Evolutionary conservation across 2,113 vertebrate species (phyloP).

Genomic region (Castor canadensis): DNA sequence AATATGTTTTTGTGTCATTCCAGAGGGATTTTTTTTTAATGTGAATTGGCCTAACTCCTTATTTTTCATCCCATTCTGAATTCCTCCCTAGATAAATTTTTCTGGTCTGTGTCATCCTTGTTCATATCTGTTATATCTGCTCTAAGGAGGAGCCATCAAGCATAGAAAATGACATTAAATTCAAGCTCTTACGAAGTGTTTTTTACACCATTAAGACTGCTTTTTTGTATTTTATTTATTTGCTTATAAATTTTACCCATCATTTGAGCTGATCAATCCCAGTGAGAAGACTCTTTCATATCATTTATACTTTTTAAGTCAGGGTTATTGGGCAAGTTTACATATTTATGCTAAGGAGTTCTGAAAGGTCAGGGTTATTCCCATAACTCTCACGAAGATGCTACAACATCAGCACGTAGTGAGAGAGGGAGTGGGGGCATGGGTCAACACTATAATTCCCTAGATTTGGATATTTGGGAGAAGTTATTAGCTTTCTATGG

Average conservation of each 20-base stretch:
- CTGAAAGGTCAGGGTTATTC: neutral
- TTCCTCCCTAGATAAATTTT: slow-evolving; percentile 45
- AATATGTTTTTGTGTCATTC: slow-evolving; percentile 52
- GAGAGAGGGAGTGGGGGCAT: neutral
- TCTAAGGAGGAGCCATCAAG: neutral
- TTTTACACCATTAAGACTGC: neutral
- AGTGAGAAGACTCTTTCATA: slow-evolving; percentile 33
- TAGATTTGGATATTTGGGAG: neutral
- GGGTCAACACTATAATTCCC: neutral
- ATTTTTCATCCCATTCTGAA: slow-evolving; percentile 52
- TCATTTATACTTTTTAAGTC: slow-evolving; percentile 31
- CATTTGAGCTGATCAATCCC: neutral
- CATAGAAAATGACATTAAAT: slow-evolving; percentile 39
- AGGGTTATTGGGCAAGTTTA: neutral
- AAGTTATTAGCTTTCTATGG: neutral
- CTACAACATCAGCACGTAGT: neutral
- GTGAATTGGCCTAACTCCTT: slow-evolving; percentile 8
- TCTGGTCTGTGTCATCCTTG: slow-evolving; percentile 7
- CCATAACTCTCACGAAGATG: neutral
- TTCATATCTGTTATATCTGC: slow-evolving; percentile 20
- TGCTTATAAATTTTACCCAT: slow-evolving; percentile 26
- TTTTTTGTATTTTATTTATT: neutral
- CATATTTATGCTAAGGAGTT: neutral
- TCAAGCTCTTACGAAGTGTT: neutral
- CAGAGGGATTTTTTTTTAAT: slow-evolving; percentile 40